Percentiles rank a stretch among this genome's conserved stretches.
phyloP scores from a whole-genome alignment of 2,113 vertebrate species.

The Chionomys nivalis region DNA sequence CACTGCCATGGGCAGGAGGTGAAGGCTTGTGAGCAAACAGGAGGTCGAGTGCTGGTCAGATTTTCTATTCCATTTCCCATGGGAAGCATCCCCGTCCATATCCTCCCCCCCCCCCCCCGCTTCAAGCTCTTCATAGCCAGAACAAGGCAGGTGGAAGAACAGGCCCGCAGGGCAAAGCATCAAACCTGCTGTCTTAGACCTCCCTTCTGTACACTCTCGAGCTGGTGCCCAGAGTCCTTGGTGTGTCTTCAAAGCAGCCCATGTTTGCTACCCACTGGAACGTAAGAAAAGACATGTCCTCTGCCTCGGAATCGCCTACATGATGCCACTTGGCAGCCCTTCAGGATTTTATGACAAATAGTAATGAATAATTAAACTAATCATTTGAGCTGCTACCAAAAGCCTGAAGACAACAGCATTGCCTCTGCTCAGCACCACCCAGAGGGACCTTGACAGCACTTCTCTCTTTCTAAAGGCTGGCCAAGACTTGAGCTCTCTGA shows the following conservation, averaged over 20 bases:
- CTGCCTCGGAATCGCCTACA: constrained; percentile 43
- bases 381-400: constrained; percentile 72
- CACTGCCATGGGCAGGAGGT: too few species aligned
- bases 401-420: constrained; percentile 53
- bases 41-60: background rate
- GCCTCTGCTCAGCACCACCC: background rate
- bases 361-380: constrained; percentile 82
- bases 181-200: background rate
- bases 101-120: background rate
- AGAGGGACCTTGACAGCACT: constrained; percentile 39
- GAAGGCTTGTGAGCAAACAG: background rate
- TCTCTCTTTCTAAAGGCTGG: constrained; percentile 2
- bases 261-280: constrained; percentile 27
- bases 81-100: background rate
- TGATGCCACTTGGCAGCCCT: constrained; percentile 74
- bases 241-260: constrained; percentile 46
- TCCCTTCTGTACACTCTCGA: background rate
- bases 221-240: background rate
- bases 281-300: constrained; percentile 61
- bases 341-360: constrained; percentile 79
- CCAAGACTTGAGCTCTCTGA: background rate
- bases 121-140: background rate
- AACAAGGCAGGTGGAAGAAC: background rate
- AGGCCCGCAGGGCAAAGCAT: background rate
- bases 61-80: background rate